These are phyloP conservation scores for Drosophila fulvimacula DNA, from an alignment of 2,888 invertebrate genomes.

Conservation along the genomic window DNA sequence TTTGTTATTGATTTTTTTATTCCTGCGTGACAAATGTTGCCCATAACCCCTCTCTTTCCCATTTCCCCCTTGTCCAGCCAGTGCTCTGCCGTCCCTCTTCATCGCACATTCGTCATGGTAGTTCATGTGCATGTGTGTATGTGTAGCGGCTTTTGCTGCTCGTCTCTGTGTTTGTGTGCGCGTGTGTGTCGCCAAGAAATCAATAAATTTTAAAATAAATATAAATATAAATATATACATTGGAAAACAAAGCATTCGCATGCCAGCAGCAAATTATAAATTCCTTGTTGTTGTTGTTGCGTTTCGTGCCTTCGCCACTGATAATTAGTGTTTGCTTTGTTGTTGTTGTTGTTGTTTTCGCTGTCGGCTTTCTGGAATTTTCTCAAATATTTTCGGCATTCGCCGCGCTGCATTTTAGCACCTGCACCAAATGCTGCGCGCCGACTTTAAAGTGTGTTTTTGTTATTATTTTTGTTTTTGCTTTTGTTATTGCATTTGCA, in stretches of 20 bases:
- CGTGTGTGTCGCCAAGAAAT: constrained; percentile 64
- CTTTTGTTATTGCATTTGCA: constrained; percentile 7
- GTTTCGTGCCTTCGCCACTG: constrained; percentile 2
- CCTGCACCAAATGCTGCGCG: constrained; percentile 8
- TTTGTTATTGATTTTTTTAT: constrained; percentile 49
- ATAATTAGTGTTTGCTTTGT: constrained; percentile 9
- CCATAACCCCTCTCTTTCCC: neutral
- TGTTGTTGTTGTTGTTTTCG: neutral
- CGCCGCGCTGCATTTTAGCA: constrained; percentile 13
- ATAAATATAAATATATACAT: constrained; percentile 28
- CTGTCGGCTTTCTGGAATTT: constrained; percentile 35
- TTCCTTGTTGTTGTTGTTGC: constrained; percentile 1
- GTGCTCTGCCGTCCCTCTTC: neutral
- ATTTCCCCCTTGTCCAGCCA: neutral
- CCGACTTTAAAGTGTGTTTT: neutral
- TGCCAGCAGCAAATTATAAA: constrained; percentile 11
- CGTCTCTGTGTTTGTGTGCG: constrained; percentile 29
- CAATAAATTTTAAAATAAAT: constrained; percentile 67
- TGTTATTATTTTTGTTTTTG: constrained; percentile 12
- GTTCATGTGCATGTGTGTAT: constrained; percentile 11
- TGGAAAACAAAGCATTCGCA: constrained; percentile 18
- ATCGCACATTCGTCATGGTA: neutral
- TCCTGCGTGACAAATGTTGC: constrained; percentile 45
- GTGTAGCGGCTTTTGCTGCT: constrained; percentile 39
- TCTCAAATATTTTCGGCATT: constrained; percentile 13